Conservation (phyloP, 2,113 vertebrate species). For the Riparia riparia region DNA sequence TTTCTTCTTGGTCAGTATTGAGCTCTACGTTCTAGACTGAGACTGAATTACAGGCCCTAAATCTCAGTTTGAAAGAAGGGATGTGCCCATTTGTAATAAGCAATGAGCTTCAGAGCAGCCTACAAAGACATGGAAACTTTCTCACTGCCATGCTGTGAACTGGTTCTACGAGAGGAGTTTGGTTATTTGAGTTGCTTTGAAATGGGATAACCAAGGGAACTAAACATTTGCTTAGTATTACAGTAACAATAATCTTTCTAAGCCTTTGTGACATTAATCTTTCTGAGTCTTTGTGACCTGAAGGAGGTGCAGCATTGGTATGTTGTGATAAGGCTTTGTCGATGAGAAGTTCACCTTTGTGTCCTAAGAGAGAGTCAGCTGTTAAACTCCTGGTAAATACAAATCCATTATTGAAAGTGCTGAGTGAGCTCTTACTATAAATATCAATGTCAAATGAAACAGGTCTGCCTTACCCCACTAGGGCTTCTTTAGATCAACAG, state of each 20-base stretch:
- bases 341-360: neutral
- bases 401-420: neutral
- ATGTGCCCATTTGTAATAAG: neutral
- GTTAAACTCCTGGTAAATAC: neutral
- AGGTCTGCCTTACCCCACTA: neutral
- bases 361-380: neutral
- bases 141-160: neutral
- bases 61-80: neutral
- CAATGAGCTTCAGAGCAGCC: neutral
- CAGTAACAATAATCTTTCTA: neutral
- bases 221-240: neutral
- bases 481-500: neutral
- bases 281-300: neutral
- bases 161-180: neutral
- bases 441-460: neutral
- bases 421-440: neutral
- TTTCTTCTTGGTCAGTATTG: neutral
- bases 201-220: neutral
- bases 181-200: neutral
- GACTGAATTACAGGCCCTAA: neutral
- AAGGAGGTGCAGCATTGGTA: neutral
- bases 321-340: neutral
- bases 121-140: neutral
- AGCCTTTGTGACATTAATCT: neutral
- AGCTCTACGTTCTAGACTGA: neutral